Base-by-base conservation (phyloP, 1,140 invertebrate species). In the Neodiprion pinetum region DNA sequence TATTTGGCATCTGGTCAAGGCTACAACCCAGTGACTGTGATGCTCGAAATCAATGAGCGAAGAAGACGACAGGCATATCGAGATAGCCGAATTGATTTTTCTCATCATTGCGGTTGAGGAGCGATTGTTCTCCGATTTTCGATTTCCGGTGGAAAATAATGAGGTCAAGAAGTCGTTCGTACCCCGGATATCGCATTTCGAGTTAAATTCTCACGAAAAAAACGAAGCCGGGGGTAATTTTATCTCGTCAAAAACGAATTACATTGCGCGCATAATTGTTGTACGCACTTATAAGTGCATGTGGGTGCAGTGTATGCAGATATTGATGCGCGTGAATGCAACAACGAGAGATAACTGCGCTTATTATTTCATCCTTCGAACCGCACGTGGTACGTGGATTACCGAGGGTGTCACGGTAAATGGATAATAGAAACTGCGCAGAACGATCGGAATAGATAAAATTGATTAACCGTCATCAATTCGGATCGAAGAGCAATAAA, bases 1-100 rank as follows among this genome's bases (percentile, higher is more conserved):
- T 14, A 83, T 86, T 87, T 88, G 85, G 86, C 86, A 71, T 49
- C 74, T 66, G 82, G 86, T 88, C 86, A 88, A 88, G 86, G 85
- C 84, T 84, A 85, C 82, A 84, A 82, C 83, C 82, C 81, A 80
- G 82, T 76, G 85, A 83, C 82, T 79, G 82, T 21, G 23, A 14
- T 40, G 28, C 8, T 70, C n/a, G 5, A 70, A 28, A 14, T 70
- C 68, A 12, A 28, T 12, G 61, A 14, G 61, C 14, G 21, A 66
- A n/a, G 1, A 7, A 66, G 14, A n/a, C 61, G 14, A 66, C 61
- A 47, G 14, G 47, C 11, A 8, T 69, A 28, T 47, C 21, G 12
- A 14, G 21, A n/a, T 9, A 69, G 21, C 14, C 14, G 14, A 69
- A 9, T 28, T 23, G 68, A 28, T 28, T 47, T 17, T 23, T 11